Evolutionary conservation across 2,797 vertebrate genomes (phyloP).

Genomic region (Botia kubotai): DNA sequence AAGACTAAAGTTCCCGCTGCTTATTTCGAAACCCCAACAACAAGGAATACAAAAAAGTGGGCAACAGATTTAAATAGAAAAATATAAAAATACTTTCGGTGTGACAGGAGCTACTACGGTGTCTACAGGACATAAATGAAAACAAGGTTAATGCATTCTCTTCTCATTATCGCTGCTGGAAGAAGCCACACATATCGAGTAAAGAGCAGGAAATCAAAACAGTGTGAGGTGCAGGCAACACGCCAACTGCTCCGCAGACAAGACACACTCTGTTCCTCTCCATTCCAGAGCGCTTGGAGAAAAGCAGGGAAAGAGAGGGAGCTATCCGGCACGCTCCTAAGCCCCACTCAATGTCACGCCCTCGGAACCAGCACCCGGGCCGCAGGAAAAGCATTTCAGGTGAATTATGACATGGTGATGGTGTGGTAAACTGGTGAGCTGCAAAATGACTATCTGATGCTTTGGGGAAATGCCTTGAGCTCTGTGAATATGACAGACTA

Average conservation of each 20-base stretch:
- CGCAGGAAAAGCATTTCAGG: slow-evolving; percentile 42
- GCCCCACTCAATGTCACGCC: slow-evolving; percentile 57
- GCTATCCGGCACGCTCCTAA: slow-evolving; percentile 57
- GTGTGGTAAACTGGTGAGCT: slow-evolving; percentile 46
- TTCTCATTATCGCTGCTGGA: slow-evolving; percentile 76
- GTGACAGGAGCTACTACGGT: slow-evolving; percentile 60
- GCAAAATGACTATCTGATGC: slow-evolving; percentile 40
- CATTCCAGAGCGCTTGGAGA: slow-evolving; percentile 63
- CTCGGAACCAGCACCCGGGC: slow-evolving; percentile 49
- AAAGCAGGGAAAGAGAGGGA: slow-evolving; percentile 48
- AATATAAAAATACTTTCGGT: slow-evolving; percentile 61
- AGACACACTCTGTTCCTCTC: slow-evolving; percentile 64
- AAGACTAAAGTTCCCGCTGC: slow-evolving; percentile 66
- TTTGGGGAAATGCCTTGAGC: slow-evolving; percentile 31
- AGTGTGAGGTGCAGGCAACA: slow-evolving; percentile 62
- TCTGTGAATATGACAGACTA: slow-evolving; percentile 21
- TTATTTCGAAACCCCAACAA: slow-evolving; percentile 45
- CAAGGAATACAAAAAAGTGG: slow-evolving; percentile 58
- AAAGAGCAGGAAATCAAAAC: slow-evolving; percentile 77
- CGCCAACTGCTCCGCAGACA: slow-evolving; percentile 57
- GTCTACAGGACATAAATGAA: slow-evolving; percentile 80
- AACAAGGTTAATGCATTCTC: slow-evolving; percentile 83
- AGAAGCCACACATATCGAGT: slow-evolving; percentile 72
- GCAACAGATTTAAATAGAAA: slow-evolving; percentile 57
- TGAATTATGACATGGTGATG: slow-evolving; percentile 48